phyloP scores from a whole-genome alignment of 1,140 invertebrate species.

The Melipona quadrifasciata region DNA sequence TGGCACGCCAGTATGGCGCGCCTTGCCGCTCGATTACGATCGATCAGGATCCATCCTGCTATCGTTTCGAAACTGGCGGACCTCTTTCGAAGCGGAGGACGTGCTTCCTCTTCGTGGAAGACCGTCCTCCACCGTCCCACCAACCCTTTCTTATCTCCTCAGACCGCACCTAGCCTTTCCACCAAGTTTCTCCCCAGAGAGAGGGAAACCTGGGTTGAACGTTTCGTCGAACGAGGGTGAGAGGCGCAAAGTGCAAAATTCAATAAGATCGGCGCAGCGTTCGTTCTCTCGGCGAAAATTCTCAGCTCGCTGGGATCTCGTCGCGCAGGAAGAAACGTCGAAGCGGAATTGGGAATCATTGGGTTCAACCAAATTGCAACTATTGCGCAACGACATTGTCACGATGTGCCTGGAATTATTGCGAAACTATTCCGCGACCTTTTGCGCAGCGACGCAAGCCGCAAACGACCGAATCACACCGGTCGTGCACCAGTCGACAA shows the following conservation, averaged over 20 bases:
- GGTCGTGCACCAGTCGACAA: neutral
- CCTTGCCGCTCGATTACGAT: slow-evolving; percentile 63
- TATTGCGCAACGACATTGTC: neutral
- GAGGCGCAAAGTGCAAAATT: too few species aligned
- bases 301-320: too few species aligned
- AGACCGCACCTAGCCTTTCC: neutral
- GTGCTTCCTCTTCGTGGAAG: slow-evolving; percentile 17
- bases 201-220: too few species aligned
- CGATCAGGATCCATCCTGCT: slow-evolving; percentile 54
- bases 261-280: too few species aligned
- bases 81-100: slow-evolving; percentile 36
- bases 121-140: neutral
- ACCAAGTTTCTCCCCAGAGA: too few species aligned
- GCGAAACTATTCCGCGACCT: neutral
- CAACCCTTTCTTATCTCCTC: neutral
- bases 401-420: neutral
- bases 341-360: neutral
- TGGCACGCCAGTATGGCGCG: slow-evolving; percentile 49
- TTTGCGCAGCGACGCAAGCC: neutral
- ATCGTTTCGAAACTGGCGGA: slow-evolving; percentile 39
- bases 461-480: neutral
- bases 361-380: neutral
- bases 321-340: neutral
- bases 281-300: too few species aligned
- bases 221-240: too few species aligned